These are phyloP conservation scores for Hippocampus comes DNA, from an alignment of 2,113 vertebrate genomes.

Conservation along the genomic window DNA sequence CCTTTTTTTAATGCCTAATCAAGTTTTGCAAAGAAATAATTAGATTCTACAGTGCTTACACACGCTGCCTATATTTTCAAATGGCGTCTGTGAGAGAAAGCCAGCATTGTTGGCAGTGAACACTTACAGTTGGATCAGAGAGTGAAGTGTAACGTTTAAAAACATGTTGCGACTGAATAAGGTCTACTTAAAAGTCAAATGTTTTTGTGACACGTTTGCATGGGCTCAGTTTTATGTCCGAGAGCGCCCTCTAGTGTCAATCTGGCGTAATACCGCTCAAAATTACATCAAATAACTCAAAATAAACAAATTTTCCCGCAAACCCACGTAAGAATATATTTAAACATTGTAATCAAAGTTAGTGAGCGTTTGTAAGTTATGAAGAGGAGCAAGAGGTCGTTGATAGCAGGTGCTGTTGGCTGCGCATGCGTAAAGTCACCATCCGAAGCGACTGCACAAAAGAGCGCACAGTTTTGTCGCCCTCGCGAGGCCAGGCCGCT, in stretches of 20 bases:
- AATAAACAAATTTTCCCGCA: neutral
- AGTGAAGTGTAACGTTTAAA: slow-evolving; percentile 60
- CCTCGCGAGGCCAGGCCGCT: neutral
- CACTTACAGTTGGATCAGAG: slow-evolving; percentile 15
- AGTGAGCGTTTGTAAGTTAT: neutral
- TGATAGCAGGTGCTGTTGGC: too few species aligned
- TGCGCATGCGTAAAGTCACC: too few species aligned
- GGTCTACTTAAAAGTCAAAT: slow-evolving; percentile 59
- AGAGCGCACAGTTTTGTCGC: neutral
- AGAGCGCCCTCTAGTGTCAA: neutral
- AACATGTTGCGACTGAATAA: slow-evolving; percentile 67
- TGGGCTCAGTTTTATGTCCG: neutral
- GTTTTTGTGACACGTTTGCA: neutral
- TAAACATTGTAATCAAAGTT: neutral
- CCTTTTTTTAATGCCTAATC: slow-evolving; percentile 99
- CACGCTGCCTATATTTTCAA: slow-evolving; percentile 99
- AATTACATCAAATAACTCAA: neutral
- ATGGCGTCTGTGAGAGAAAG: slow-evolving; percentile 78
- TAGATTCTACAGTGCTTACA: slow-evolving; percentile 99
- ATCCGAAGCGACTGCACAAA: neutral
- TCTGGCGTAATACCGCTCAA: neutral
- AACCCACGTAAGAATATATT: neutral
- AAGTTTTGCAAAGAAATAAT: slow-evolving; percentile 99
- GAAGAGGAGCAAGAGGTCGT: too few species aligned
- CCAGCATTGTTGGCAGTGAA: neutral